A percentile compares a stretch with the other conserved stretches of the same genome.
phyloP scores from a whole-genome alignment of 2,797 vertebrate genomes.

The Balearica regulorum region DNA sequence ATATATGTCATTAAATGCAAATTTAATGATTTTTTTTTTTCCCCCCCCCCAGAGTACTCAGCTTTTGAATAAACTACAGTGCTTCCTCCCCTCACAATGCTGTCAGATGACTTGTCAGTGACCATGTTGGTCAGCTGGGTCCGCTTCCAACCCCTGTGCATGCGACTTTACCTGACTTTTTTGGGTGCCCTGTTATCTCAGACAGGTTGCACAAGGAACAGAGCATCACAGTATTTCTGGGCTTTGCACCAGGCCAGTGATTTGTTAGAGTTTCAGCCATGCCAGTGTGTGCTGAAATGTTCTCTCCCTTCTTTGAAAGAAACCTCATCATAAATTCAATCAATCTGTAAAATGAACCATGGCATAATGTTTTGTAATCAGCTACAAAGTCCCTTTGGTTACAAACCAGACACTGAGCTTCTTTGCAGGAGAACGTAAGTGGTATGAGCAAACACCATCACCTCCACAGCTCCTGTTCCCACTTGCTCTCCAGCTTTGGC shows the following conservation, averaged over 20 bases:
- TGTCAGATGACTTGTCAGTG: slow-evolving; percentile 43
- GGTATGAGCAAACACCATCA: neutral
- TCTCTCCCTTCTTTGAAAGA: neutral
- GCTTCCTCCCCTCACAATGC: neutral
- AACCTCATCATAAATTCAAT: neutral
- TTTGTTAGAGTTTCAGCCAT: neutral
- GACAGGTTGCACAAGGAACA: neutral
- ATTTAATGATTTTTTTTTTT: neutral
- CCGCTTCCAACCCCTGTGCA: neutral
- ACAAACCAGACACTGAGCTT: neutral
- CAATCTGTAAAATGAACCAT: neutral
- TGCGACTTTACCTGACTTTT: neutral
- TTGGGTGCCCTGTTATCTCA: neutral
- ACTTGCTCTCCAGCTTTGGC: neutral
- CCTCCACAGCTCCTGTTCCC: neutral
- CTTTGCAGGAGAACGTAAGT: neutral
- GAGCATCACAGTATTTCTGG: neutral
- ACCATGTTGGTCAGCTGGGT: neutral
- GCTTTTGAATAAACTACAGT: slow-evolving; percentile 39
- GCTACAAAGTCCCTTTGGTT: neutral
- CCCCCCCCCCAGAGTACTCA: neutral
- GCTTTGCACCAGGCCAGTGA: neutral
- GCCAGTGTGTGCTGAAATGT: neutral
- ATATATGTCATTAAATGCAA: slow-evolving; percentile 20
- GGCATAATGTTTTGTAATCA: neutral